These are phyloP conservation scores for Onthophagus taurus DNA, from an alignment of 1,140 invertebrate species.

Conservation along the genomic window DNA sequence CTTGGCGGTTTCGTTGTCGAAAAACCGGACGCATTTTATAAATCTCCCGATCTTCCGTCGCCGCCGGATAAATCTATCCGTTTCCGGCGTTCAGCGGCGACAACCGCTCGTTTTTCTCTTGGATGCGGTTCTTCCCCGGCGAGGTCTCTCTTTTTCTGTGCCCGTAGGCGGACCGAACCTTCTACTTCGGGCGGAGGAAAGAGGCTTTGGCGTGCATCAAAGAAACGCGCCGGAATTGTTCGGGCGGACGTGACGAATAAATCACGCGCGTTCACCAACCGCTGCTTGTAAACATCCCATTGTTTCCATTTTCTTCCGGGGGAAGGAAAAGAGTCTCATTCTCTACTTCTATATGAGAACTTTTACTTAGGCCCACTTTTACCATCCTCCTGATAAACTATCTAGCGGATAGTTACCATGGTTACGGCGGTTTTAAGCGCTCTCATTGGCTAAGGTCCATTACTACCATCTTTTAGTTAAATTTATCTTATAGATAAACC, in stretches of 20 bases:
- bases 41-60: slow-evolving; percentile 11
- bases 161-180: too few species aligned
- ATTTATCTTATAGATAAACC: too few species aligned
- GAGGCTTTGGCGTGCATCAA: slow-evolving; percentile 19
- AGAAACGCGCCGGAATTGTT: slow-evolving; percentile 24
- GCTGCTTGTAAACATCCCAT: slow-evolving; percentile 25
- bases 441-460: too few species aligned
- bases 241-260: slow-evolving; percentile 21
- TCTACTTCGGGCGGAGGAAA: slow-evolving; percentile 12
- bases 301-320: slow-evolving; percentile 15
- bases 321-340: background rate
- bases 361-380: too few species aligned
- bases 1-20: slow-evolving; percentile 13
- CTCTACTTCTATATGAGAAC: too few species aligned
- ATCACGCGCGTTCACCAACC: slow-evolving; percentile 19
- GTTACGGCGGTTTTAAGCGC: too few species aligned
- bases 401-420: too few species aligned
- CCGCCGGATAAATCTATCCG: background rate
- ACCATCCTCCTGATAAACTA: too few species aligned
- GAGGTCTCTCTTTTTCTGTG: slow-evolving; percentile 1
- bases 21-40: slow-evolving; percentile 15
- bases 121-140: too few species aligned
- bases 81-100: background rate
- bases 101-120: background rate
- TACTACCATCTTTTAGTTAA: too few species aligned